Percentiles rank a stretch among this genome's conserved stretches.
Evolutionary conservation across 2,888 invertebrate species (phyloP).

Genomic region (Biston stratarius): DNA sequence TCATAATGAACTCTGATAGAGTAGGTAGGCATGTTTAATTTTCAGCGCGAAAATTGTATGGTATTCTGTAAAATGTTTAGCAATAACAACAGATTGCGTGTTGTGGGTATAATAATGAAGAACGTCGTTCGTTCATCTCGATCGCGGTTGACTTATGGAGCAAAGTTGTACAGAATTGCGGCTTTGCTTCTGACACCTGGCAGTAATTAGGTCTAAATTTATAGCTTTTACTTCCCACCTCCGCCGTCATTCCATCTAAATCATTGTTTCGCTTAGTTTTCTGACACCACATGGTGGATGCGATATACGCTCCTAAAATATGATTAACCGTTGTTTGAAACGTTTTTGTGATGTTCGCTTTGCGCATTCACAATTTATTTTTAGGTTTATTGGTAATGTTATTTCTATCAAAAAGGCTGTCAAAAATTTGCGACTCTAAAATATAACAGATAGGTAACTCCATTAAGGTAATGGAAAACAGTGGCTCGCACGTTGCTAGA

Average conservation of each 20-base stretch:
- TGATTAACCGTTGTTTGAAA: conserved; percentile 51
- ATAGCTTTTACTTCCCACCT: conserved; percentile 70
- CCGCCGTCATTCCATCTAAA: conserved; percentile 62
- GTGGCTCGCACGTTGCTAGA: conserved; percentile 69
- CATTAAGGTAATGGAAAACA: conserved; percentile 83
- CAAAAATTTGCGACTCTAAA: conserved; percentile 66
- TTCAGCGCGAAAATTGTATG: conserved; percentile 22
- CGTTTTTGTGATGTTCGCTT: conserved; percentile 44
- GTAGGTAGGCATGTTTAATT: conserved; percentile 13
- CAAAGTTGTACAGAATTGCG: conserved; percentile 72
- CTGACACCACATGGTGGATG: conserved; percentile 51
- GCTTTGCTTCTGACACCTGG: conserved; percentile 78
- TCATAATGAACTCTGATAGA: conserved; percentile 27
- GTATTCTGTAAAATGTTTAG: conserved; percentile 24
- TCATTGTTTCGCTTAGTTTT: conserved; percentile 62
- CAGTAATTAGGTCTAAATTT: conserved; percentile 79
- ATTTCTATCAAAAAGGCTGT: conserved; percentile 46
- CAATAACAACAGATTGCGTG: conserved; percentile 41
- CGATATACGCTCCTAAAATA: conserved; percentile 55
- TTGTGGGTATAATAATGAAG: conserved; percentile 54
- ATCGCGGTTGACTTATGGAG: conserved; percentile 73
- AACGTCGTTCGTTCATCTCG: conserved; percentile 62
- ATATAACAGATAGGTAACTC: conserved; percentile 74
- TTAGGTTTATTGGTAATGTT: conserved; percentile 46
- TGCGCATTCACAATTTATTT: conserved; percentile 45